phyloP scores from a whole-genome alignment of 1,140 invertebrate species.

The Tetraneura akinire region DNA sequence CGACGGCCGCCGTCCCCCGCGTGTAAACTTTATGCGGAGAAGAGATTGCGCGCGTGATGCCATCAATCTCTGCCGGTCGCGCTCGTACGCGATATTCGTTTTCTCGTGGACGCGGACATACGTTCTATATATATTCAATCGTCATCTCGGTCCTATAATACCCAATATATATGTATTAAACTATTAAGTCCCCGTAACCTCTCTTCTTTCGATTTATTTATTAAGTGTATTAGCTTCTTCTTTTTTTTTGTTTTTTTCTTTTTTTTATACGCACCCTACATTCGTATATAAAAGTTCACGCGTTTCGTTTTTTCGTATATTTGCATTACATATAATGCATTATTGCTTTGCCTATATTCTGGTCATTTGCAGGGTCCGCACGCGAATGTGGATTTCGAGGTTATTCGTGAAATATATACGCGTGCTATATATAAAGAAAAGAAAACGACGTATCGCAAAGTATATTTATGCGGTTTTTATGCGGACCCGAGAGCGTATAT shows the following conservation, averaged over 20 bases:
- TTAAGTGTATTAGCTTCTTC: neutral
- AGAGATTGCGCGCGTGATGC: neutral
- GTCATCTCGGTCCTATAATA: too few relatives aligned
- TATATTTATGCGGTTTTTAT: constrained; percentile 51
- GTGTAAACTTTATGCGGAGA: neutral
- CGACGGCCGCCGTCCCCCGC: neutral
- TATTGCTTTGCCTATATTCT: neutral
- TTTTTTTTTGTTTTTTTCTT: neutral
- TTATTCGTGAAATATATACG: neutral
- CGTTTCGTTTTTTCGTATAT: neutral
- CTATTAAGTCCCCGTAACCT: neutral
- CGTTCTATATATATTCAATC: constrained; percentile 9
- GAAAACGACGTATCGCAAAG: neutral
- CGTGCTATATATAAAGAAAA: neutral
- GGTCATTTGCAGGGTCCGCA: too few relatives aligned
- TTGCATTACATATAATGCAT: neutral
- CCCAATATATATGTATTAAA: neutral
- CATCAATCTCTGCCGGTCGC: constrained; percentile 23
- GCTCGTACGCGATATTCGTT: neutral
- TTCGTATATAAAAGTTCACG: too few relatives aligned
- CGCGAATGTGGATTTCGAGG: too few relatives aligned
- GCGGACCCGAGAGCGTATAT: constrained; percentile 31
- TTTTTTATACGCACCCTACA: neutral
- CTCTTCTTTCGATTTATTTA: constrained; percentile 27
- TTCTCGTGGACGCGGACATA: neutral